phyloP scores from a whole-genome alignment of 2,113 vertebrate species.

The Coracopsis vasa region DNA sequence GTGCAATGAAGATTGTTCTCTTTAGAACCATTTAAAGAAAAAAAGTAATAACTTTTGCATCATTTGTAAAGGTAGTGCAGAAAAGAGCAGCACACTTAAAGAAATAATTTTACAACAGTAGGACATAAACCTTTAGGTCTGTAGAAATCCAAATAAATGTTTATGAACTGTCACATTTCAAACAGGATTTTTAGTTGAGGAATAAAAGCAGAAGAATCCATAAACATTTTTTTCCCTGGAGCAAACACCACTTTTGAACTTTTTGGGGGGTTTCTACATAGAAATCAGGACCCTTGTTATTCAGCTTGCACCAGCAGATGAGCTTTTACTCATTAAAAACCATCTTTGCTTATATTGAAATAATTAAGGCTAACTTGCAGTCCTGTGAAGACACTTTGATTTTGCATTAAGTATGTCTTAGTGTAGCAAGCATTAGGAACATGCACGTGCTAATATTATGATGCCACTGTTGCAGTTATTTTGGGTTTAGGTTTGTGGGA shows the following conservation, averaged over 20 bases:
- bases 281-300: background rate
- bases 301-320: background rate
- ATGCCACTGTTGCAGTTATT: background rate
- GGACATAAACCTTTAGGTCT: background rate
- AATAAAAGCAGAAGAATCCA: background rate
- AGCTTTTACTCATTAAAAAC: background rate
- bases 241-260: background rate
- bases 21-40: background rate
- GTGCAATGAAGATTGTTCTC: background rate
- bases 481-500: background rate
- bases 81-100: background rate
- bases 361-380: background rate
- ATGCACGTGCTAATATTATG: accelerated
- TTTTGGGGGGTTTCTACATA: background rate
- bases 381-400: background rate
- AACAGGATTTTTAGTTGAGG: background rate
- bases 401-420: background rate
- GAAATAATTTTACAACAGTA: background rate
- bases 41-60: background rate
- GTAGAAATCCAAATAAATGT: background rate
- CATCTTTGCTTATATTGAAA: background rate
- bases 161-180: background rate
- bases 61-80: background rate
- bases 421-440: background rate
- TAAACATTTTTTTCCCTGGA: background rate